Conservation (phyloP, 2,888 invertebrate genomes). For the Brachylomia viminalis region DNA sequence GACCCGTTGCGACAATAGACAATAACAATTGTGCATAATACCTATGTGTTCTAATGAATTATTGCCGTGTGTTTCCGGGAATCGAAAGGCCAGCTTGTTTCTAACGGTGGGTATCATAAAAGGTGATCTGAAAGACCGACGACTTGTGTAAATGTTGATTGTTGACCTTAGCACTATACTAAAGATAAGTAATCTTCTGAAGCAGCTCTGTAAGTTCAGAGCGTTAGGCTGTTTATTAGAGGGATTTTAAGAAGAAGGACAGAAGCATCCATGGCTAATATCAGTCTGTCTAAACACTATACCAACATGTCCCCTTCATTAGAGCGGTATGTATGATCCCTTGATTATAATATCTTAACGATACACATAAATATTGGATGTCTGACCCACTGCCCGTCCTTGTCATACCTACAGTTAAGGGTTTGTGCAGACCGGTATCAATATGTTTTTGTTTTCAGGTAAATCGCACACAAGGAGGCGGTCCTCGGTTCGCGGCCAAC, state of each 20-base stretch:
- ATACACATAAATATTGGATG: conserved; percentile 14
- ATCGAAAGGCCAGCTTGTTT: conserved; percentile 32
- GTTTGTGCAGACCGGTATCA: conserved; percentile 45
- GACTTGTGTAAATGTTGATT: conserved; percentile 32
- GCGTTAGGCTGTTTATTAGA: neutral
- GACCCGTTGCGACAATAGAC: conserved; percentile 53
- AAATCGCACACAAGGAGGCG: conserved; percentile 91
- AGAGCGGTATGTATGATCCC: neutral
- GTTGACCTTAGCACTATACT: conserved; percentile 21
- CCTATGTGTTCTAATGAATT: conserved; percentile 27
- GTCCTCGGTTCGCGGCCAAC: conserved; percentile 90
- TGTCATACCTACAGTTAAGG: conserved; percentile 21
- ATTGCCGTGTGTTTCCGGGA: conserved; percentile 45
- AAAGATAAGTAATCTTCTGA: conserved; percentile 3
- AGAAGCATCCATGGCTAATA: no score
- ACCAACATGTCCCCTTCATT: conserved; percentile 1
- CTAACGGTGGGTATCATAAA: conserved; percentile 34
- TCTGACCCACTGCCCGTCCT: conserved; percentile 32
- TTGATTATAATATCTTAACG: conserved; percentile 20
- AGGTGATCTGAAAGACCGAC: conserved; percentile 26
- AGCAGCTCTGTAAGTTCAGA: conserved; percentile 4
- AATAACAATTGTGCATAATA: conserved; percentile 34
- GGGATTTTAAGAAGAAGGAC: neutral
- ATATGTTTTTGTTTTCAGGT: conserved; percentile 78
- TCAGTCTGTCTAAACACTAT: conserved; percentile 1